Conservation (phyloP, 1,140 invertebrate genomes). For the Ruditapes philippinarum region DNA sequence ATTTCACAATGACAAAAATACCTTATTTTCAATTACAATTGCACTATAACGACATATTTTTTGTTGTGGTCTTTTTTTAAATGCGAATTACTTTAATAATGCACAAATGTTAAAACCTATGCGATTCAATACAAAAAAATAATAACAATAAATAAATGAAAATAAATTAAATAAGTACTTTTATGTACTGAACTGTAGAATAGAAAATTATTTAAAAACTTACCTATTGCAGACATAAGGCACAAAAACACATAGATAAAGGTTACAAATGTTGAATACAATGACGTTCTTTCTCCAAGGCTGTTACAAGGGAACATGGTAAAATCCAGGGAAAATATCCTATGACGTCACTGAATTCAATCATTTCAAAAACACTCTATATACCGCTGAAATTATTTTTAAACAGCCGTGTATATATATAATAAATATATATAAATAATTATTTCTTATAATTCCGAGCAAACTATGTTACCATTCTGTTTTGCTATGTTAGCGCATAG, state of each 20-base stretch:
- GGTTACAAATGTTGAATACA: conserved; percentile 7
- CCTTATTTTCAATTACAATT: too few relatives aligned
- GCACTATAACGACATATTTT: too few relatives aligned
- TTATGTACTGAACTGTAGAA: background rate
- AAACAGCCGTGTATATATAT: too few relatives aligned
- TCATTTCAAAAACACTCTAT: conserved; percentile 18
- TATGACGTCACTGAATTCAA: background rate
- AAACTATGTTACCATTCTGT: too few relatives aligned
- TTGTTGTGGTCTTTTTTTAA: too few relatives aligned
- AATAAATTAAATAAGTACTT: background rate
- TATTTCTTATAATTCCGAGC: too few relatives aligned
- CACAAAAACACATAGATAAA: conserved; percentile 13
- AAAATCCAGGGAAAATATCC: conserved; percentile 33
- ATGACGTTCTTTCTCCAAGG: background rate
- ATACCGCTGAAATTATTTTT: too few relatives aligned
- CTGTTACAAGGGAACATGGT: background rate
- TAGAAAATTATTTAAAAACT: background rate
- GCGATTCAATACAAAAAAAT: too few relatives aligned
- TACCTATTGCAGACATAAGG: conserved; percentile 35
- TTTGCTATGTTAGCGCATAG: too few relatives aligned
- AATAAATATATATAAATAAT: too few relatives aligned
- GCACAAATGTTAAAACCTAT: background rate
- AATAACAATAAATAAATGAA: too few relatives aligned
- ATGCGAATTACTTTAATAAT: background rate
- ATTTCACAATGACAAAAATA: too few relatives aligned